Evolutionary conservation across 2,113 vertebrate genomes (phyloP), one percentile per base, ranked within the genome.

Genomic region (Mungos mungo): DNA sequence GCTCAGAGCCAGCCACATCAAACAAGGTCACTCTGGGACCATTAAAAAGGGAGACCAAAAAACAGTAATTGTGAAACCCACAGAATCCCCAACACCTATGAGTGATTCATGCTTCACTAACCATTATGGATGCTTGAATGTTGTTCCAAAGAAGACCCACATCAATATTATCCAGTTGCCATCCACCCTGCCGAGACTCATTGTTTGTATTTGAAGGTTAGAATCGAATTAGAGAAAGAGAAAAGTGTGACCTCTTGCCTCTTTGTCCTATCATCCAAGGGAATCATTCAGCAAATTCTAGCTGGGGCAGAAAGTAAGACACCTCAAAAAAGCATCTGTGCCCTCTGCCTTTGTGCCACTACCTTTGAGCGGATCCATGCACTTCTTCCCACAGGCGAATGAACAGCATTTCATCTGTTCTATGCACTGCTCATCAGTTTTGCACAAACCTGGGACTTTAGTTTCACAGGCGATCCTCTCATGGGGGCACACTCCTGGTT

Each of bases 321-420:
- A 12, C 54, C 25, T 52, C 33, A 4, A 31, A 74, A 27, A 5
- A 4, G 41, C 27, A 25, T 57, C 16, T 33, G 33, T 11, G 31
- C 27, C 27, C 41, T 63, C 84, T 84, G 19, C 7, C 80, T 29
- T 11, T 23, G 23, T 9, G 27, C 21, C 19, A 2, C 21, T 96
- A 98, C 98, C 98, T 97, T 79, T 33, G 2, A 60, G 89, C 0
- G 96, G 96, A 66, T 98, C 98, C 89, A 97, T 45, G 95, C 97
- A 98, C 21, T 12, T 87, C 18, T 29, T 96, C 74, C 23, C 13
- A 76, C 97, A 98, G 87, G 47, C 90, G 3, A 97, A 98, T 16
- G 0, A 0, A 50, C 98, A 98, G 50, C 97, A 98, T 86, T 98
- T 98, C 63, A 92, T 18, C 47, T 50, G 7, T 0, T 45, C 25